Conservation (phyloP, 2,797 vertebrate genomes). For the Remorina albescens region DNA sequence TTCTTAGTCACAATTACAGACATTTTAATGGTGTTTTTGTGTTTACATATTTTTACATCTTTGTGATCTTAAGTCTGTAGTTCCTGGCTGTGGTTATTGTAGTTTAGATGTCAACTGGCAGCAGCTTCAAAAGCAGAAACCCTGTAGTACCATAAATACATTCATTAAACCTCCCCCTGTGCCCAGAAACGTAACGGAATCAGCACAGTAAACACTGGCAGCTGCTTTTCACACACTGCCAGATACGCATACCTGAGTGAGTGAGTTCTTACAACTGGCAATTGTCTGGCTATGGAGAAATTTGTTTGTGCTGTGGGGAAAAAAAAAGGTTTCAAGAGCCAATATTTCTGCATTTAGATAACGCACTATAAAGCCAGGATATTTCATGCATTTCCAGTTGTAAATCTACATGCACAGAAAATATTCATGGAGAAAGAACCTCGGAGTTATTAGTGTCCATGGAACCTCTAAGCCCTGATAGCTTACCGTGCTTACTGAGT, state of each 20-base stretch:
- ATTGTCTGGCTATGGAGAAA: not conserved
- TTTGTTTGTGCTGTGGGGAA: not conserved
- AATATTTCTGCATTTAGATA: conserved; percentile 16
- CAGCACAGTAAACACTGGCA: conserved; percentile 22
- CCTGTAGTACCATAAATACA: not conserved
- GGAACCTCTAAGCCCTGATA: not conserved
- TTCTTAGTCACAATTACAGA: not conserved
- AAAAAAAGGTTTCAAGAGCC: conserved; percentile 21
- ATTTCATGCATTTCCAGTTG: not conserved
- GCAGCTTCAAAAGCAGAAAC: not conserved
- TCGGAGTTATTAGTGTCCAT: not conserved
- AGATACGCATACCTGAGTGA: conserved; percentile 7
- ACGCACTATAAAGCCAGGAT: conserved; percentile 5
- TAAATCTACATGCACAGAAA: not conserved
- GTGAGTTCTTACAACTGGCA: not conserved
- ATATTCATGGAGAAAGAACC: not conserved
- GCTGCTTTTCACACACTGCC: conserved; percentile 10
- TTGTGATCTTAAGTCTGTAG: not conserved
- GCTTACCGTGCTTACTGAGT: not conserved
- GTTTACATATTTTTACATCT: not conserved
- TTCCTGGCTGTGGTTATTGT: not conserved
- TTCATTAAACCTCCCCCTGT: not conserved
- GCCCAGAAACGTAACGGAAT: conserved; percentile 12
- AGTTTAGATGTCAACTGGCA: not conserved
- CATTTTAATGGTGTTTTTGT: not conserved